phyloP scores from a whole-genome alignment of 2,888 invertebrate genomes.

The Heliothis peltigera region DNA sequence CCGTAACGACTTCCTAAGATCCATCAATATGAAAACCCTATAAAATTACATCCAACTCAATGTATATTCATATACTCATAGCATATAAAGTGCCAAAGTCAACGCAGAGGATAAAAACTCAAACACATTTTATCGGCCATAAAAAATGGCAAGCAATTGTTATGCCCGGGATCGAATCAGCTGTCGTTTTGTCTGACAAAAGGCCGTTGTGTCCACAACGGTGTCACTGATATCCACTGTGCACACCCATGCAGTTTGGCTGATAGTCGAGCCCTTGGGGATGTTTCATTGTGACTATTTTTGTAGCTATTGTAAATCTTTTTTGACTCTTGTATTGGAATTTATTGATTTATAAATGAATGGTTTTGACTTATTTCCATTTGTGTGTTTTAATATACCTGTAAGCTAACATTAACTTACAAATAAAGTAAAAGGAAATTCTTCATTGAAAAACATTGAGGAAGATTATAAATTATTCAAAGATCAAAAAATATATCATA shows the following conservation, averaged over 20 bases:
- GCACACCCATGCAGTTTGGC: constrained; percentile 44
- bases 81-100: constrained; percentile 30
- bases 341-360: not conserved
- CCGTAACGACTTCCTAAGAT: no score
- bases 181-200: constrained; percentile 37
- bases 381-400: no score
- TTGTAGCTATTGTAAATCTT: not conserved
- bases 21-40: no score
- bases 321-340: not conserved
- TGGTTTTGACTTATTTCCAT: not conserved
- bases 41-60: no score
- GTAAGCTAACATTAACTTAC: no score
- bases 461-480: no score
- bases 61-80: constrained; percentile 9
- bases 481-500: no score
- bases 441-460: no score
- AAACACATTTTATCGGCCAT: constrained; percentile 43
- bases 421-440: no score
- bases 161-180: constrained; percentile 25
- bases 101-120: constrained; percentile 26
- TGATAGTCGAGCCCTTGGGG: constrained; percentile 1
- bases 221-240: constrained; percentile 31
- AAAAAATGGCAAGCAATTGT: constrained; percentile 44
- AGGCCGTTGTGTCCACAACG: constrained; percentile 16
- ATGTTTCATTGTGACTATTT: constrained; percentile 11